phyloP scores from a whole-genome alignment of 2,888 invertebrate species.

The Oxytorus armatus region DNA sequence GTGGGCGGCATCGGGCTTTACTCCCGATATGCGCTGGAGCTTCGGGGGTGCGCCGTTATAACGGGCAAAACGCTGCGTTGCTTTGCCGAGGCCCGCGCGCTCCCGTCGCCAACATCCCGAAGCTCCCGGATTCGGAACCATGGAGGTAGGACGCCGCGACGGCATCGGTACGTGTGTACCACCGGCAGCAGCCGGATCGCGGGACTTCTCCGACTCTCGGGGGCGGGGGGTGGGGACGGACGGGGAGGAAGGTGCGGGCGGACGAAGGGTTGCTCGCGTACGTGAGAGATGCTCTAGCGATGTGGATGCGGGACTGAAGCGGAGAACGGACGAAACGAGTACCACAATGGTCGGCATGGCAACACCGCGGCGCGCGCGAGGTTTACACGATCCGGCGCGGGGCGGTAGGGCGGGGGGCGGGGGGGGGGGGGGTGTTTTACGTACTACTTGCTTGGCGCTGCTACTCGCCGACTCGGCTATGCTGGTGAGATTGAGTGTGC shows the following conservation, averaged over 20 bases:
- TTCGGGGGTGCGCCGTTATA: conserved; percentile 43
- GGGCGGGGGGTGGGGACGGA: conserved; percentile 32
- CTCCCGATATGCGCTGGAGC: conserved; percentile 43
- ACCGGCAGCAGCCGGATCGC: conserved; percentile 10
- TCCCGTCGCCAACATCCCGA: conserved; percentile 28
- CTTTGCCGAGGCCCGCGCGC: no score
- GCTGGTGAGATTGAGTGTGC: conserved; percentile 54
- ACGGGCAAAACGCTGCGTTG: no score
- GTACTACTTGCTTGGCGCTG: conserved; percentile 31
- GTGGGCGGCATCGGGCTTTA: conserved; percentile 55
- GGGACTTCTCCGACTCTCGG: background rate
- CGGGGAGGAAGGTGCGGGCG: conserved; percentile 31
- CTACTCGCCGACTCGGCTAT: conserved; percentile 11
- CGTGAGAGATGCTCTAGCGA: conserved; percentile 25
- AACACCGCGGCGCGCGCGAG: conserved; percentile 78
- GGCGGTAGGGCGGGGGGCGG: no score
- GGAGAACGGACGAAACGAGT: conserved; percentile 70
- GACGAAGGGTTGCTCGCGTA: conserved; percentile 6
- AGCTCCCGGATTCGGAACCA: conserved; percentile 58
- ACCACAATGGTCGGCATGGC: conserved; percentile 82
- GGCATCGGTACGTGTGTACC: conserved; percentile 48
- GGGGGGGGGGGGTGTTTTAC: no score
- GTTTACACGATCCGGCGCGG: conserved; percentile 36
- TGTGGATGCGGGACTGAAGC: conserved; percentile 67
- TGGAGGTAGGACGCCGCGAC: conserved; percentile 52